Base-by-base conservation (phyloP, 2,797 vertebrate species). In the Intellagama lesueurii region DNA sequence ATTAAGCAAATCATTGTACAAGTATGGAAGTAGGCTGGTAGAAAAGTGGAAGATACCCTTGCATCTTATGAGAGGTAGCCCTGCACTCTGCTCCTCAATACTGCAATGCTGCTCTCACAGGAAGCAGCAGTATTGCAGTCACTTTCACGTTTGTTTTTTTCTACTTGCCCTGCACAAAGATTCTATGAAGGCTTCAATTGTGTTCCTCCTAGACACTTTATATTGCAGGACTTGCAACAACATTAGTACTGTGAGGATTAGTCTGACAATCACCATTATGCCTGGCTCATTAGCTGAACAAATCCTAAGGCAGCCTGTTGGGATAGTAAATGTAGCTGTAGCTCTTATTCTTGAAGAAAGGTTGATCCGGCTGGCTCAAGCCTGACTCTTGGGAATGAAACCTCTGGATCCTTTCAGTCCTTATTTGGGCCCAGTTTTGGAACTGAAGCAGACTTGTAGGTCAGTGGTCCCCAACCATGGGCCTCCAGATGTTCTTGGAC, bases 341-440 rank as follows among this genome's bases (percentile, higher is more conserved):
- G 19, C 83, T 32, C 60, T 80, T 11, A 56, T 88, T 40, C 81
- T 90, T 90, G n/a, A 66, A 86, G 76, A 26, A 44, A 49, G 47
- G 83, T 86, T 90, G 70, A 90, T 90, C n/a, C 52, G 17, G 52
- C 78, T 73, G 72, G 52, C 73, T 87, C 85, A 75, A 40, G 49
- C 47, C 7, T 75, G 64, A n/a, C 60, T 52, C 32, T 56, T 84
- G 73, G 32, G 47, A 69, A 84, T n/a, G 79, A 52, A 80, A 88
- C 84, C 88, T 35, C 35, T 0, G 35, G 32, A 44, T 40, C 73
- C 5, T 44, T 40, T 76, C 73, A 44, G 52, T 76, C 40, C 24
- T 7, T 3, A 17, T 76, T 76, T 40, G 24, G 73, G 35, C 22
- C 24, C 7, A 44, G 3, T 40, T 40, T 76, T 76, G 73, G 19